phyloP scores from a whole-genome alignment of 2,888 invertebrate genomes.

The Epirrhoe tristata region DNA sequence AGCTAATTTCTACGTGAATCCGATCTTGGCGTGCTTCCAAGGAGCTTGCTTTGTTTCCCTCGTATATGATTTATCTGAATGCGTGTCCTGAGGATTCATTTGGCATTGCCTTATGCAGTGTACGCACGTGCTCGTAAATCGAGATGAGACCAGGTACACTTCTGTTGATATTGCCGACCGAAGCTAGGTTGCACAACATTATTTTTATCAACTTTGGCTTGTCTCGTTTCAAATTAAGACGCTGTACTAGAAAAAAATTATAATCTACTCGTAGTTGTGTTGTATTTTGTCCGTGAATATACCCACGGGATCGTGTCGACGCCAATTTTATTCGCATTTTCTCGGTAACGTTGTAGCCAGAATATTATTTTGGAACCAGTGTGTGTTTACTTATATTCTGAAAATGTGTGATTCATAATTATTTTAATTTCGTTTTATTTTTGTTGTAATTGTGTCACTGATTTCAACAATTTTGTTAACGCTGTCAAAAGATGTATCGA shows the following conservation, averaged over 20 bases:
- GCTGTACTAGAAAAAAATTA: not conserved
- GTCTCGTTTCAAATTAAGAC: not conserved
- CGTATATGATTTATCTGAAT: constrained; percentile 61
- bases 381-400: constrained; percentile 25
- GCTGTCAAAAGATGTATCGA: constrained; percentile 21
- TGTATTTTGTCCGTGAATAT: constrained; percentile 6
- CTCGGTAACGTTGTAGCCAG: constrained; percentile 13
- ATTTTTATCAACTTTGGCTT: not conserved
- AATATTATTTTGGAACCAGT: constrained; percentile 22
- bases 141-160: constrained; percentile 34
- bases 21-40: constrained; percentile 67
- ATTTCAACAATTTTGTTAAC: constrained; percentile 19
- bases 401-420: constrained; percentile 37
- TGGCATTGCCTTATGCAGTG: constrained; percentile 44
- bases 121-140: constrained; percentile 33
- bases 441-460: constrained; percentile 35
- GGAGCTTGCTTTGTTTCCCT: constrained; percentile 68
- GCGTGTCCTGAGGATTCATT: constrained; percentile 40
- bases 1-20: constrained; percentile 53
- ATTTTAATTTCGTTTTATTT: constrained; percentile 35
- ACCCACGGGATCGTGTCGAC: constrained; percentile 13
- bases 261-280: constrained; percentile 1
- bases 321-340: constrained; percentile 11
- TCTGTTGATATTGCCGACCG: not conserved
- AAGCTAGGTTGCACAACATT: not conserved